Evolutionary conservation across 2,888 invertebrate species (phyloP), one percentile per base, ranked within the genome.

Genomic region (Polydrusus pterygomalis): DNA sequence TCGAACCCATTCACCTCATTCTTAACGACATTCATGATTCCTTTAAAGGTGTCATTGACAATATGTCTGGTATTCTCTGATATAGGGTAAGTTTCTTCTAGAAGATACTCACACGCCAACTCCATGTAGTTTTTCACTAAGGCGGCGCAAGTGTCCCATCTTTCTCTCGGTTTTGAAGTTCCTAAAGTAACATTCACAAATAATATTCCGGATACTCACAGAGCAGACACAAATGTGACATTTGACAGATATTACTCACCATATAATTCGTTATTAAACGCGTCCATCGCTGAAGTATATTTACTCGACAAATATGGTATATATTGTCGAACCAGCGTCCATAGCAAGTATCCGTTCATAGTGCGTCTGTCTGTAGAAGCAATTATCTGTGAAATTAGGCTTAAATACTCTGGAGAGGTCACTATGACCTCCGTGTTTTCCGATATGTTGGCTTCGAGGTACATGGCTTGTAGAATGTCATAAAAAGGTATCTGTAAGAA

Each of bases 331-430:
- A 90, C 89, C 49, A 92, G 83, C 30, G 89, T 88, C 91, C 91
- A 92, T 79, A 91, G 90, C 75, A 91, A 82, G 83, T 91, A 92
- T 81, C 91, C 90, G 83, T 91, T 91, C 79, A 91, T 83, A 11
- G 89, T 89, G 72, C 89, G 83, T 67, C 86, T 83, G 78, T 90
- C 90, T 13, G 90, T 89, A 0, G 89, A 85, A 0, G 90, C 88
- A 25, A 90, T 87, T 15, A 91, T 87, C 70, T 85, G 86, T 8
- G 90, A 89, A 70, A 92, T 85, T 74, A 89, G 87, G 43, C 84
- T 82, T 38, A 92, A 83, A 85, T 91, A 92, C 54, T 89, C 87
- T 6, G 87, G 85, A 17, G 90, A 89, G 13, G 88, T 84, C 0
- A 91, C 86, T 43, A 90, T 85, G 0, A 92, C 87, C 81, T 89